Evolutionary conservation across 1,140 invertebrate species (phyloP), one percentile per base, ranked within the genome.

Genomic region (Zophobas atratus): DNA sequence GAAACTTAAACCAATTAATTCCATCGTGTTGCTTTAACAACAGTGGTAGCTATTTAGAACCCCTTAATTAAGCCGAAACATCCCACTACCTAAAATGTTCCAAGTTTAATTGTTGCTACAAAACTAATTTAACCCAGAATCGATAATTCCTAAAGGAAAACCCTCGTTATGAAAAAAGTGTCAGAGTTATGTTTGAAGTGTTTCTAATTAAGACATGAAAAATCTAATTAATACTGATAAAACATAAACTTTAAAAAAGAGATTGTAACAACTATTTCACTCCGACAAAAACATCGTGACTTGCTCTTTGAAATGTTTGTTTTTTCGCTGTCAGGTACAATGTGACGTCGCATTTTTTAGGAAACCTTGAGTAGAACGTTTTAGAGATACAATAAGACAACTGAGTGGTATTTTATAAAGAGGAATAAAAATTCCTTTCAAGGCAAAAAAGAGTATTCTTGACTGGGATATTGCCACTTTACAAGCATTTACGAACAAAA

Each of bases 401-500:
- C 55, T 56, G 57, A 6, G 36, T 43, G 60, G 38, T 67, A 67
- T 67, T 67, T 67, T 67, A 67, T 43, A 43, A 43, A 41, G 33
- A 32, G 60, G 60, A 67, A 67, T 67, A 67, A 67, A 51, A 67
- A 67, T 67, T 67, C 60, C 60, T 63, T 38, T 63, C 32, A 6
- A 4, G 43, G 2, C 6, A 38, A 60, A 60, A 60, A 60, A 43
- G 6, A 43, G 6, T 46, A 33, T 39, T 39, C 60, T 39, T 33
- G 60, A 32, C 60, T 67, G 60, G 60, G 39, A 67, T 67, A 67
- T 67, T 67, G 60, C 60, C 60, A 67, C 60, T 67, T 67, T 67
- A 67, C 60, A 67, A 67, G 60, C 39, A 67, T 67, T 67, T 67
- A 43, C 60, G 60, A 67, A 67, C 60, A 67, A 67, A 67, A 67